These are phyloP conservation scores for Sminthurinus aureus DNA, from an alignment of 2,888 invertebrate species.

Conservation along the genomic window DNA sequence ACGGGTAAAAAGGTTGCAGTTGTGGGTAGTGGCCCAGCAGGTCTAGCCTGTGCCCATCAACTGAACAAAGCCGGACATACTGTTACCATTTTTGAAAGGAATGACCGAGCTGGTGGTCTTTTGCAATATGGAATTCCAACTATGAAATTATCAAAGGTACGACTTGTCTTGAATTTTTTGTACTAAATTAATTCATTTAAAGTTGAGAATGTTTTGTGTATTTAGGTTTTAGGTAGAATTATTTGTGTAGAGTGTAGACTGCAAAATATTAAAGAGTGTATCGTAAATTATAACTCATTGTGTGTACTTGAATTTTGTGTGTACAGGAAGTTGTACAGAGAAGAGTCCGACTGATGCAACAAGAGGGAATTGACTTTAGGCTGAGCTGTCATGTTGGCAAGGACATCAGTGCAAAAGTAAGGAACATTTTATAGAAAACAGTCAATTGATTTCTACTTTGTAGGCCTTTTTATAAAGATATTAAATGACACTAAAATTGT, in stretches of 20 bases:
- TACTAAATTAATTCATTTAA: too few species aligned
- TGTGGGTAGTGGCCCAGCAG: slow-evolving; percentile 90
- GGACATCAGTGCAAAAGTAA: slow-evolving; percentile 79
- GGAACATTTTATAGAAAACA: neutral
- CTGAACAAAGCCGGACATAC: slow-evolving; percentile 91
- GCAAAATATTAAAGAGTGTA: too few species aligned
- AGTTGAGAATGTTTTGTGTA: too few species aligned
- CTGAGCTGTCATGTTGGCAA: slow-evolving; percentile 90
- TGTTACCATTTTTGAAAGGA: slow-evolving; percentile 97
- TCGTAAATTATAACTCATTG: too few species aligned
- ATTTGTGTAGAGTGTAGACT: too few species aligned
- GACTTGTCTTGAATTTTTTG: too few species aligned
- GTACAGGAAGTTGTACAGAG: slow-evolving; percentile 80
- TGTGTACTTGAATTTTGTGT: too few species aligned
- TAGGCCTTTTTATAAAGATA: too few species aligned
- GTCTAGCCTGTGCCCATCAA: slow-evolving; percentile 95
- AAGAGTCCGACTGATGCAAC: slow-evolving; percentile 82
- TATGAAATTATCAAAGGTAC: slow-evolving; percentile 90
- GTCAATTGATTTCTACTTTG: too few species aligned
- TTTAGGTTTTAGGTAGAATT: too few species aligned
- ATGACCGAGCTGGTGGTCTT: slow-evolving; percentile 93
- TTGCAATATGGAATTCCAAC: slow-evolving; percentile 98
- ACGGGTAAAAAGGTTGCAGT: slow-evolving; percentile 86
- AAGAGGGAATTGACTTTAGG: slow-evolving; percentile 90
- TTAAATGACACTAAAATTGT: neutral